A percentile compares a stretch with the other conserved stretches of the same genome.
Conservation (phyloP, 1,140 invertebrate genomes). For the Brachionus rubens region DNA sequence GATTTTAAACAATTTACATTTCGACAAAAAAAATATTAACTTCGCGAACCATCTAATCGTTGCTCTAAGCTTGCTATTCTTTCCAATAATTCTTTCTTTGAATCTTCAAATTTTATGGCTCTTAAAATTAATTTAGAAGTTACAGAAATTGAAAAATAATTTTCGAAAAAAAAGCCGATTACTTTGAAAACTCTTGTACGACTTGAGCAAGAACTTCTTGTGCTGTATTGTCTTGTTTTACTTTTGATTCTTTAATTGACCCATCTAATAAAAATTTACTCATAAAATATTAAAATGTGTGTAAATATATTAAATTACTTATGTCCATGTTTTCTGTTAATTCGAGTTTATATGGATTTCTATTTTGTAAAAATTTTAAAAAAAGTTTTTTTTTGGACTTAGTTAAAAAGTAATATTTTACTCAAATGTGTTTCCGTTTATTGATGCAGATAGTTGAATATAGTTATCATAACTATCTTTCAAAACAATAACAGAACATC, state of each 20-base stretch:
- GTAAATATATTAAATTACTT: too few relatives aligned
- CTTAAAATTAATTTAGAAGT: background rate
- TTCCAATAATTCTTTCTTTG: constrained; percentile 27
- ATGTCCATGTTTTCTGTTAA: background rate
- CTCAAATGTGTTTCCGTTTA: background rate
- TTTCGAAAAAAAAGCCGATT: background rate
- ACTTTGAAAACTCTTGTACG: constrained; percentile 27
- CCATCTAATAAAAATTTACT: too few relatives aligned
- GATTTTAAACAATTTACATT: background rate
- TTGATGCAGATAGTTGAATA: background rate
- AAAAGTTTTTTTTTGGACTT: background rate
- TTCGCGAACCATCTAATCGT: constrained; percentile 38
- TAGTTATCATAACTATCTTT: constrained; percentile 17
- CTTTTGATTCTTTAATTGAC: background rate
- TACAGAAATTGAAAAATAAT: background rate
- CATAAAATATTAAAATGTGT: too few relatives aligned
- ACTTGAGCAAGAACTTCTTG: constrained; percentile 30
- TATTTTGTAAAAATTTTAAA: background rate
- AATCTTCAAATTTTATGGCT: constrained; percentile 24
- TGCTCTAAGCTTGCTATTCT: constrained; percentile 28
- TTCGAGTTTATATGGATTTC: constrained; percentile 27
- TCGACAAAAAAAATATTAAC: background rate
- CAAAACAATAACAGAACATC: background rate
- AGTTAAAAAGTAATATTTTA: background rate
- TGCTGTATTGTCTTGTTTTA: background rate